These are phyloP conservation scores for Chrosomus eos DNA, from an alignment of 2,797 vertebrate genomes.

Conservation along the genomic window DNA sequence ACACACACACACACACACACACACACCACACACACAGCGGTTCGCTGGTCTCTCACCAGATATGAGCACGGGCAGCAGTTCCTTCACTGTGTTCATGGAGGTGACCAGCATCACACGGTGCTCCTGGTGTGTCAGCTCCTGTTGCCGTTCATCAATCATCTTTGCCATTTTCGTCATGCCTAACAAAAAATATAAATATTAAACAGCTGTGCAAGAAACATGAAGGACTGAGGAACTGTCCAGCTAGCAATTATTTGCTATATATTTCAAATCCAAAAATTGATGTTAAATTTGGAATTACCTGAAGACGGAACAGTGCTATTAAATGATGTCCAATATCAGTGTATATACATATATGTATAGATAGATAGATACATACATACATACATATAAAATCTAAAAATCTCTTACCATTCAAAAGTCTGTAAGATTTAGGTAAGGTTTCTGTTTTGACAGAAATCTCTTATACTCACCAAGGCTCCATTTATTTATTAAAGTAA, in stretches of 20 bases:
- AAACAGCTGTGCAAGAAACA: neutral
- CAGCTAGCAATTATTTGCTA: neutral
- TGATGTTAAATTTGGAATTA: neutral
- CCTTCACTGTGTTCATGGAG: slow-evolving; percentile 97
- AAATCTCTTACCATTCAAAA: neutral
- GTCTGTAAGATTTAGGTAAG: neutral
- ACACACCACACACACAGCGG: neutral
- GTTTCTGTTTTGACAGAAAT: neutral
- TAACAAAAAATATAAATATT: slow-evolving; percentile 58
- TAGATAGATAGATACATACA: too few species aligned
- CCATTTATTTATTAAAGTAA: neutral
- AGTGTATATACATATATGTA: neutral
- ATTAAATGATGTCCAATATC: neutral
- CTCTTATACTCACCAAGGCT: neutral
- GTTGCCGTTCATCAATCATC: slow-evolving; percentile 98
- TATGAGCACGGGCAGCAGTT: slow-evolving; percentile 95
- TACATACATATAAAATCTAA: too few species aligned
- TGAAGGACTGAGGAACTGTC: neutral
- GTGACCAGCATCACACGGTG: slow-evolving; percentile 94
- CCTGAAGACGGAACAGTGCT: neutral
- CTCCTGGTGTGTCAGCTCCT: slow-evolving; percentile 97
- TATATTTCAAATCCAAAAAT: neutral
- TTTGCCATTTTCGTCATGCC: slow-evolving; percentile 99
- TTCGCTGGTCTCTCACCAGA: slow-evolving; percentile 80
- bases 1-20: neutral